These are phyloP conservation scores for Limnodromus scolopaceus DNA, from an alignment of 2,797 vertebrate species.

Conservation along the genomic window DNA sequence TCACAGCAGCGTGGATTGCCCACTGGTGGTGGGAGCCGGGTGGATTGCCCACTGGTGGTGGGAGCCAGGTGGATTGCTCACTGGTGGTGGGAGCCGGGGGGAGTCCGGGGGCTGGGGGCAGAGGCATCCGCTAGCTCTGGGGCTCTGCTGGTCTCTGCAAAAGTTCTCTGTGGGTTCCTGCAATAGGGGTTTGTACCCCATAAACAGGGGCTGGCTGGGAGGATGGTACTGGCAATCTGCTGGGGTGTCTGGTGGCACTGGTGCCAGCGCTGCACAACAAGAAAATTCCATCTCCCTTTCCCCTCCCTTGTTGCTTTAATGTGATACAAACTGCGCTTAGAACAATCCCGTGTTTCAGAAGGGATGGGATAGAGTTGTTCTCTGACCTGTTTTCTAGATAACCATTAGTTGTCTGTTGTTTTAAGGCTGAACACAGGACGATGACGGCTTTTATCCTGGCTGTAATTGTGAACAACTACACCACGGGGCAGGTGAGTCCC, in stretches of 20 bases:
- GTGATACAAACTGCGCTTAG: neutral
- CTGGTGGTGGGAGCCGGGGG: neutral
- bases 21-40: neutral
- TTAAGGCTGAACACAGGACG: slow-evolving; percentile 94
- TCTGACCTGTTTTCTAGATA: neutral
- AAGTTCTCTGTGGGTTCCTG: neutral
- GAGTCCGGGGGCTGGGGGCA: neutral
- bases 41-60: neutral
- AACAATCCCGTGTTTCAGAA: accelerated
- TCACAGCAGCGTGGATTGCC: accelerated
- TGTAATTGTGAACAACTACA: slow-evolving; percentile 97
- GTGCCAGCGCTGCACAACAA: neutral
- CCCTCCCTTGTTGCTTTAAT: neutral
- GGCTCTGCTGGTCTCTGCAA: neutral
- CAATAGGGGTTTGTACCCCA: neutral
- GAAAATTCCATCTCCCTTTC: neutral
- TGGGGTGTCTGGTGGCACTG: neutral
- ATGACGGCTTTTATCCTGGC: slow-evolving; percentile 98
- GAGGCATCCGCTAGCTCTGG: neutral
- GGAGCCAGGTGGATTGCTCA: neutral
- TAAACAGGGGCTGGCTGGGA: neutral
- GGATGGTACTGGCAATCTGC: neutral
- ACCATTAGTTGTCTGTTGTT: neutral
- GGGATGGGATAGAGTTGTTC: neutral
- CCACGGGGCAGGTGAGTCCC: slow-evolving; percentile 90